phyloP scores from a whole-genome alignment of 2,113 vertebrate genomes.

The rat (Rattus norvegicus) region DNA sequence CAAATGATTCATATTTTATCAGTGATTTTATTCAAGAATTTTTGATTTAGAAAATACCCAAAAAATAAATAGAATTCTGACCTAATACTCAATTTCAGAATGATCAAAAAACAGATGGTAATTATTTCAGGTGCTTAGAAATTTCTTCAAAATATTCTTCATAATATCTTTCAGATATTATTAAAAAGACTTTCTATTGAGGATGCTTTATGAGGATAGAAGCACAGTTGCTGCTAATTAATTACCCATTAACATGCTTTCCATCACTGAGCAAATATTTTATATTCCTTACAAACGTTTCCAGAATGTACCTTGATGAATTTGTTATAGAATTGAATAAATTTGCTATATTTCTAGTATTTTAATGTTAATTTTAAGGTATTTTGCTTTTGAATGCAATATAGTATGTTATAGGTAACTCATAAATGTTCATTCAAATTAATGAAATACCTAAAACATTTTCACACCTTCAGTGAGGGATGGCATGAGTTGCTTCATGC shows the following conservation, averaged over 20 bases:
- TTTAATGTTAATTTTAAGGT: not conserved
- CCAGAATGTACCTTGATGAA: constrained; percentile 1
- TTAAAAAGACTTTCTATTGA: not conserved
- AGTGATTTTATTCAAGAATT: not conserved
- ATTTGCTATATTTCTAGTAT: not conserved
- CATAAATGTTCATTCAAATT: constrained; percentile 94
- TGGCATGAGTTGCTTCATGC: constrained; percentile 78
- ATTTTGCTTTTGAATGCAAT: not conserved
- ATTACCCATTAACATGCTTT: not conserved
- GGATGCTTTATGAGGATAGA: not conserved
- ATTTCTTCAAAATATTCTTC: constrained; percentile 70
- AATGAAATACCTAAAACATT: constrained; percentile 94
- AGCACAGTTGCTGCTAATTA: not conserved
- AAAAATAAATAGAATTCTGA: not conserved
- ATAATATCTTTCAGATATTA: constrained; percentile 63
- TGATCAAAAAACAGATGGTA: constrained; percentile 76
- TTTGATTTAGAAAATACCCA: not conserved
- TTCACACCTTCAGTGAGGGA: constrained; percentile 90
- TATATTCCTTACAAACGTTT: constrained; percentile 53
- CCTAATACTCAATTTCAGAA: constrained; percentile 73
- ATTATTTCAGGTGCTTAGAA: constrained; percentile 80
- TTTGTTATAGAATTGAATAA: not conserved
- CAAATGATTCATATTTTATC: not conserved
- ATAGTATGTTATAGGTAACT: constrained; percentile 91
- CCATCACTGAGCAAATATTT: constrained; percentile 36